Base-by-base conservation (phyloP, 2,113 vertebrate species). In the Sinocyclocheilus anophthalmus region DNA sequence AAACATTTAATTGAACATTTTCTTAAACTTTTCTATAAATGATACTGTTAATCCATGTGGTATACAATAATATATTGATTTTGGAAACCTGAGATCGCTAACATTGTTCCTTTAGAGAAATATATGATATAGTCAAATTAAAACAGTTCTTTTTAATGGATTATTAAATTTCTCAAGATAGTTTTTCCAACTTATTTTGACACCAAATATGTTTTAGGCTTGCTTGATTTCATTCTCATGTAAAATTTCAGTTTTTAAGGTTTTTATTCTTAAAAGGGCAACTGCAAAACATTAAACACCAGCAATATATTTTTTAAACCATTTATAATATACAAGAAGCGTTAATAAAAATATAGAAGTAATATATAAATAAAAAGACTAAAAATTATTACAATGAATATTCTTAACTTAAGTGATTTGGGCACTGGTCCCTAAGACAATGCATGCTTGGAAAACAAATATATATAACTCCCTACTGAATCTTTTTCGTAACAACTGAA, bases 401-500 rank as follows among this genome's bases (percentile, higher is more conserved):
- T 70, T 70, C 69, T 42, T 22, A 83, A 88, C 75, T 33, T 33
- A 33, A 33, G 30, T 33, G 30, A 33, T 33, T 33, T 33, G 30
- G 30, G 30, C 30, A 33, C 30, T 33, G 30, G 30, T 33, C 30
- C 30, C 30, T 33, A 33, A 33, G 30, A 33, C 30, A 33, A 33
- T 33, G 30, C 30, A 33, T 33, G 30, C 30, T 33, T 33, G 42
- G 5, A 76, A 79, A 55, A 55, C 30, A 26, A 76, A 33, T 33
- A 33, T 33, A 33, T 22, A 83, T 57, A 67, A 50, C 13, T 1
- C 57, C 22, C 57, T 10, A 11, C 26, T 7, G 11, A 24, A 14
- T 20, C 26, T 76, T 45, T 88, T 86, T 30, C 14, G 18, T 75
- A 55, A 69, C 67, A 39, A 22, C 80, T 61, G 57, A 76, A 59